Evolutionary conservation across 1,140 invertebrate genomes (phyloP), one percentile per base, ranked within the genome.

Genomic region (Bombus consobrinus): DNA sequence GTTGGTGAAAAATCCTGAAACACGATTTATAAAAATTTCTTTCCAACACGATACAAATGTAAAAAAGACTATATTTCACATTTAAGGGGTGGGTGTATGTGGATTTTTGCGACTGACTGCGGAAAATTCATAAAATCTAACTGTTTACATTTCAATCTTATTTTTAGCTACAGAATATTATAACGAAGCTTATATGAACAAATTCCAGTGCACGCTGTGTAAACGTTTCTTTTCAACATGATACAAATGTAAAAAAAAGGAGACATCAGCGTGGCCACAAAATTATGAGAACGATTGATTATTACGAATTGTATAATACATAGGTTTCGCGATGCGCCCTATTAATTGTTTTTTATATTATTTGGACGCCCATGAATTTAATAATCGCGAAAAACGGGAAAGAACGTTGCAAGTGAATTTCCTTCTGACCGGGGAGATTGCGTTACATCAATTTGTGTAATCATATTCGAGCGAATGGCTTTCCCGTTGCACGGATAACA

Each of bases 371-470:
- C 37, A 8, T 12, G 13, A 43, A 73, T 43, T 32, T 18, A 43
- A 32, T 32, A 32, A 73, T 47, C n/a, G 8, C 18, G 39, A 73
- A 43, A 43, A 32, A 43, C 8, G 3, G 15, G 28, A 1, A 32
- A 43, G 25, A 68, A 25, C 22, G 18, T 10, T 4, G 32, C 18
- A 18, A 9, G 32, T 9, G n/a, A 73, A 47, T 73, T 73, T 22
- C n/a, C 6, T 43, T 73, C n/a, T 4, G 28, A 32, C n/a, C n/a
- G 4, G 32, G 32, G 6, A 66, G 28, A 43, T 73, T 8, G 28
- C 37, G 3, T 73, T 43, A 73, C 72, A 47, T 73, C 41, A 73
- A 73, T 73, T 73, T 13, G 72, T n/a, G 13, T 43, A 32, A 73
- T 32, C 41, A 32, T 32, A 73, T 73, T 32, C n/a, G 39, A 73